Base-by-base conservation (phyloP, 2,113 vertebrate genomes). In the Microtus ochrogaster region DNA sequence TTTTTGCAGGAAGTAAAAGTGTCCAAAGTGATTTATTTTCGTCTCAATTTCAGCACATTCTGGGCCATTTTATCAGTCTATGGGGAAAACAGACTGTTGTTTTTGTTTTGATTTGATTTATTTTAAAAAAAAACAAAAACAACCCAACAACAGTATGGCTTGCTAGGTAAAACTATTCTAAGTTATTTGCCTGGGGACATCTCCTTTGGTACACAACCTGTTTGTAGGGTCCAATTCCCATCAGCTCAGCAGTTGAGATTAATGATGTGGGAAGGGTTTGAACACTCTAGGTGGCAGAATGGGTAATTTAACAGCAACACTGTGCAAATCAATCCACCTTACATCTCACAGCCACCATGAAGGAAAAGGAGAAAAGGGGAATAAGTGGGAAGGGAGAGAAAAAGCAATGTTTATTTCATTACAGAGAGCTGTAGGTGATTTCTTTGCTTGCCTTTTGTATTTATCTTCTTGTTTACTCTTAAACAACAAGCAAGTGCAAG, bases 11-110 rank as follows among this genome's bases (percentile, higher is more conserved):
- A 79, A 74, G 65, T 72, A 12, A 95, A 96, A 30, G 12, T 89
- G 8, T 93, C 72, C 68, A 93, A 22, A 76, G n/a, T 92, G 88
- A 94, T 93, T 95, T 93, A 82, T 97, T 96, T 97, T 95, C 78
- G 79, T 83, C 82, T 95, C 61, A 76, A 68, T 95, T 92, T 36
- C 70, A 89, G 74, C 30, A 86, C 14, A 77, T 90, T 94, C 94
- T 82, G 49, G 79, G 63, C 13, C 39, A 72, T n/a, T 94, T 96
- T 95, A 94, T 95, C 87, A 95, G 52, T 5, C 28, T 61, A 26
- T n/a, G 6, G 61, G 72, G 70, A 92, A 95, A 52, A 94, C n/a
- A 68, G 47, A 92, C 72, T 96, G 68, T 85, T 73, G 52, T 94
- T 97, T 90, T 55, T 96, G 17, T 44, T 65, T 91, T 95, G 14